phyloP scores from a whole-genome alignment of 2,113 vertebrate genomes.

The Lynx canadensis region DNA sequence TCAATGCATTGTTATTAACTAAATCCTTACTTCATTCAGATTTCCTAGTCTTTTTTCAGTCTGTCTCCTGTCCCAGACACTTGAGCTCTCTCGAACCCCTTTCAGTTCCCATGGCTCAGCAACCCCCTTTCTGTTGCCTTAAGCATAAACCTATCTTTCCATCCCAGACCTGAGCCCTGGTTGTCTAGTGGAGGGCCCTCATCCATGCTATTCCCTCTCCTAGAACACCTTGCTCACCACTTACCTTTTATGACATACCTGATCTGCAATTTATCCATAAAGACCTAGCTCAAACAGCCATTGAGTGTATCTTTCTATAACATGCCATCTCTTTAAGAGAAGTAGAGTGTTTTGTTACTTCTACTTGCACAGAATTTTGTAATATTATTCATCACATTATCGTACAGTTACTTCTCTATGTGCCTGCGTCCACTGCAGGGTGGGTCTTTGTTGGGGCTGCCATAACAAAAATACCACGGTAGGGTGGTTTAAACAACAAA shows the following conservation, averaged over 20 bases:
- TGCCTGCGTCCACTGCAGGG: neutral
- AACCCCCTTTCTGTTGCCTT: fast-evolving
- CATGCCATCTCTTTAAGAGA: neutral
- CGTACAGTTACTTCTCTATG: neutral
- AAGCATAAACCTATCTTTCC: neutral
- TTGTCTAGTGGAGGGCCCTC: fast-evolving
- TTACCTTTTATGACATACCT: neutral
- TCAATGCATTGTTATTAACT: neutral
- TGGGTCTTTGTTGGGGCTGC: neutral
- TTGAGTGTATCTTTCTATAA: neutral
- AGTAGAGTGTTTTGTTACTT: neutral
- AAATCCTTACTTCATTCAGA: neutral
- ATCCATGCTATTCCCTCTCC: neutral
- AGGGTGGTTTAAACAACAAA: neutral
- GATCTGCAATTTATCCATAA: too few species aligned
- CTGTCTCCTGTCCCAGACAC: neutral
- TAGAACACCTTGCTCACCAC: neutral
- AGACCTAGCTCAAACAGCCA: neutral
- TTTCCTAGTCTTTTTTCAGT: neutral
- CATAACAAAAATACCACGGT: neutral
- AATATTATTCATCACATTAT: neutral
- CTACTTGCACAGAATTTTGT: neutral
- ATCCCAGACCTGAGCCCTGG: neutral
- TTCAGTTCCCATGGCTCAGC: neutral
- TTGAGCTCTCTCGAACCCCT: neutral